phyloP scores from a whole-genome alignment of 2,113 vertebrate species.

The Ptilorrhoa leucosticta region DNA sequence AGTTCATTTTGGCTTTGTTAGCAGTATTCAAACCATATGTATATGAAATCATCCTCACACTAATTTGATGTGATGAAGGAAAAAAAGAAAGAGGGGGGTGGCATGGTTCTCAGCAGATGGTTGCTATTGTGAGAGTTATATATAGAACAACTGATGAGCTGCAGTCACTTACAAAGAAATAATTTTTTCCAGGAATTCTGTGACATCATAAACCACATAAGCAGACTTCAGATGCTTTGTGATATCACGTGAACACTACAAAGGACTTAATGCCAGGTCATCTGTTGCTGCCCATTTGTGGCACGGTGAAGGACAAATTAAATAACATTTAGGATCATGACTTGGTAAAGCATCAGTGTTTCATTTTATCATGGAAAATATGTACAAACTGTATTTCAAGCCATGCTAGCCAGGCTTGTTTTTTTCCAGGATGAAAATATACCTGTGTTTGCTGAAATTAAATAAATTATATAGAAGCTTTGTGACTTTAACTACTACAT shows the following conservation, averaged over 20 bases:
- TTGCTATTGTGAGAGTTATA: constrained; percentile 48
- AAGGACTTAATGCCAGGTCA: constrained; percentile 5
- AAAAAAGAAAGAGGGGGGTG: not conserved
- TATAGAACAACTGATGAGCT: constrained; percentile 27
- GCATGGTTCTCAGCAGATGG: constrained; percentile 9
- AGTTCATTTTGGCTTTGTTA: constrained; percentile 27
- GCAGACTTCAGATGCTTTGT: not conserved
- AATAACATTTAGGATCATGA: not conserved
- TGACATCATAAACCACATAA: constrained; percentile 29
- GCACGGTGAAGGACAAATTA: not conserved
- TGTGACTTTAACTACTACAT: not conserved
- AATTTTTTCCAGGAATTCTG: constrained; percentile 32
- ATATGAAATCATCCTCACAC: constrained; percentile 50
- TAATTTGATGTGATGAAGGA: constrained; percentile 35
- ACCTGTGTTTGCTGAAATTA: not conserved
- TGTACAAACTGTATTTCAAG: not conserved
- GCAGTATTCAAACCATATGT: constrained; percentile 40
- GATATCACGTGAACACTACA: not conserved
- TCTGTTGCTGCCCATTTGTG: not conserved
- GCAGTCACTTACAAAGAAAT: constrained; percentile 43
- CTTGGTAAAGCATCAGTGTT: not conserved
- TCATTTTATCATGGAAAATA: not conserved
- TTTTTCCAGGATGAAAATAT: not conserved
- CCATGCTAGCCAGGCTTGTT: not conserved
- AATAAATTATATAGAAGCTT: not conserved